These are phyloP conservation scores for Aegotheles bennettii DNA, from an alignment of 2,113 vertebrate species.

Conservation along the genomic window DNA sequence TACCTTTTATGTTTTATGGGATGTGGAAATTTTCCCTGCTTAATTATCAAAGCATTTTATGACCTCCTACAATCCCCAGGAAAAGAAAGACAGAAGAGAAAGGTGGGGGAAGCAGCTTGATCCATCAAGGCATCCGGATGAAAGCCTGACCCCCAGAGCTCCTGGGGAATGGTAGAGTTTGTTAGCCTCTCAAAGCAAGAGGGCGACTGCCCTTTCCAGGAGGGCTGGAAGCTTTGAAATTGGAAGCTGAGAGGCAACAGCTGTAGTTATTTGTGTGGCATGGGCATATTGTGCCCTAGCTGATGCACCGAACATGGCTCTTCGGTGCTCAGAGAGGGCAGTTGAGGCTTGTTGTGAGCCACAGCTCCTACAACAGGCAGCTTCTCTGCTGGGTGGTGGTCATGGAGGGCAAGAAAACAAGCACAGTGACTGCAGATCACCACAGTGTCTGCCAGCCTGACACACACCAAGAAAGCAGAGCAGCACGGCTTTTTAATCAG, in stretches of 20 bases:
- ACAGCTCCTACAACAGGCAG: neutral
- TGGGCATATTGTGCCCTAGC: fast-evolving
- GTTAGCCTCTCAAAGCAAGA: slow-evolving; percentile 38
- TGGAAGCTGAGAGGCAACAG: slow-evolving; percentile 35
- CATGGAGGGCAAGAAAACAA: neutral
- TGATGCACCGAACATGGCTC: neutral
- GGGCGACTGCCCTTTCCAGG: slow-evolving; percentile 33
- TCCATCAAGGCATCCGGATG: slow-evolving; percentile 41
- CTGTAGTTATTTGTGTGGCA: neutral
- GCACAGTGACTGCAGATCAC: neutral
- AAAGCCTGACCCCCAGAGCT: slow-evolving; percentile 67
- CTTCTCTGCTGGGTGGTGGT: neutral
- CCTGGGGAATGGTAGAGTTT: slow-evolving; percentile 30
- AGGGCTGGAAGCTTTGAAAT: slow-evolving; percentile 67
- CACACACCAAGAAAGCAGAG: neutral
- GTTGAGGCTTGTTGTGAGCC: neutral
- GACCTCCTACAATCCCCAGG: slow-evolving; percentile 54
- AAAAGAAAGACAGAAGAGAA: slow-evolving; percentile 32
- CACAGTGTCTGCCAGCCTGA: neutral
- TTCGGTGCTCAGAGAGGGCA: neutral
- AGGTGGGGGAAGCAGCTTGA: slow-evolving; percentile 24
- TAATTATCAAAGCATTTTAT: slow-evolving; percentile 74
- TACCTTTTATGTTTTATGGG: slow-evolving; percentile 68
- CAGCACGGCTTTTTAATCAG: neutral
- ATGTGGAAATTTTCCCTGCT: slow-evolving; percentile 63